These are phyloP conservation scores for Gymnocephalus cernua DNA, from an alignment of 2,113 vertebrate species.

Conservation along the genomic window DNA sequence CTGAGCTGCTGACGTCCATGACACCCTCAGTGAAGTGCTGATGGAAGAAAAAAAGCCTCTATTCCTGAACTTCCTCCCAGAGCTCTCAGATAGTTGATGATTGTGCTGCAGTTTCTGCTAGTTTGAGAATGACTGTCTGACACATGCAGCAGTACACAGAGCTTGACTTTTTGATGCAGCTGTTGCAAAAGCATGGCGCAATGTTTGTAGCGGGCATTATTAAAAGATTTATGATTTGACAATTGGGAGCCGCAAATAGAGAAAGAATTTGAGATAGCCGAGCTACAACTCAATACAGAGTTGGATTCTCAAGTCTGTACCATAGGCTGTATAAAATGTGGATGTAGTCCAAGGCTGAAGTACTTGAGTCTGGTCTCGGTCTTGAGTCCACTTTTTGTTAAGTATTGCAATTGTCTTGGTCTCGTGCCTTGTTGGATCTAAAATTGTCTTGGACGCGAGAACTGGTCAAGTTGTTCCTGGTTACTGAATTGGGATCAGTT, in stretches of 20 bases:
- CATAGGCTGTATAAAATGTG: too few species aligned
- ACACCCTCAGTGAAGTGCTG: slow-evolving; percentile 40
- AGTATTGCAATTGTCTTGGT: too few species aligned
- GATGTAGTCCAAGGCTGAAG: too few species aligned
- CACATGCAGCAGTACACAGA: background rate
- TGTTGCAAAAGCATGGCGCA: slow-evolving; percentile 3
- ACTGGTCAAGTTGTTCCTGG: too few species aligned
- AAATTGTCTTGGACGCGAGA: too few species aligned
- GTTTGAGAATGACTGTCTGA: slow-evolving; percentile 34
- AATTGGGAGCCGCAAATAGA: background rate
- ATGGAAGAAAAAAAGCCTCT: slow-evolving; percentile 43
- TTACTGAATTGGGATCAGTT: too few species aligned
- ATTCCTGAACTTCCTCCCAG: slow-evolving; percentile 23
- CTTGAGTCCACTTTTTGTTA: too few species aligned
- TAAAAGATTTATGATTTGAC: slow-evolving; percentile 17
- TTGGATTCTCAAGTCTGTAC: background rate
- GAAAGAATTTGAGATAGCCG: background rate
- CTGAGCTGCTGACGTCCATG: slow-evolving; percentile 54
- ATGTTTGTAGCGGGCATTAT: background rate
- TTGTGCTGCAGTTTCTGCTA: slow-evolving; percentile 5
- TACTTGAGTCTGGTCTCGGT: too few species aligned
- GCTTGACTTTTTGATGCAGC: slow-evolving; percentile 6
- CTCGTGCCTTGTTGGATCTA: too few species aligned
- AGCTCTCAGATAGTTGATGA: slow-evolving; percentile 1
- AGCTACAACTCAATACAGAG: background rate